Evolutionary conservation across 2,797 vertebrate genomes (phyloP).

Genomic region (Danio albolineatus): DNA sequence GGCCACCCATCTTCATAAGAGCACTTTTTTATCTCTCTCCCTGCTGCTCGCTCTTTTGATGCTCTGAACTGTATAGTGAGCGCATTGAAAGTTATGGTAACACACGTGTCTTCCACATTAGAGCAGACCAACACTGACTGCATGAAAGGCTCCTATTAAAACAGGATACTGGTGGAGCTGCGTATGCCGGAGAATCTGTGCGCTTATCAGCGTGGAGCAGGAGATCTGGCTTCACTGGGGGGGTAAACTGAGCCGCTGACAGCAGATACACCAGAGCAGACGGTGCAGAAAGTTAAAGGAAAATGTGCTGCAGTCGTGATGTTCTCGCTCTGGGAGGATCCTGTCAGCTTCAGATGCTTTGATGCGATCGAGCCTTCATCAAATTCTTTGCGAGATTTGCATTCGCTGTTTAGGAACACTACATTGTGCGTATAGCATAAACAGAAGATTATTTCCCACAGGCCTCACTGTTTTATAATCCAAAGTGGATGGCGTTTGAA

Average conservation of each 20-base stretch:
- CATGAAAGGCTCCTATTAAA: constrained; percentile 43
- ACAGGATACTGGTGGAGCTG: constrained; percentile 36
- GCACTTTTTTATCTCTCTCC: constrained; percentile 25
- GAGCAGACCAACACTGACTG: constrained; percentile 46
- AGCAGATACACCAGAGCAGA: constrained; percentile 73
- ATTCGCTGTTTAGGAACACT: constrained; percentile 18
- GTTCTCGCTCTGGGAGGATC: constrained; percentile 25
- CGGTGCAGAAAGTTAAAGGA: constrained; percentile 49
- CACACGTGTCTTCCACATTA: constrained; percentile 32
- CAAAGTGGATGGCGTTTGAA: neutral
- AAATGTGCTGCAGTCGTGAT: constrained; percentile 11
- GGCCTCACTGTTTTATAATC: neutral
- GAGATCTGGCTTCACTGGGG: constrained; percentile 71
- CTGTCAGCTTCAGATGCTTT: constrained; percentile 32
- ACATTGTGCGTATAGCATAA: neutral
- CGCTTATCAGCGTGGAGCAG: constrained; percentile 81
- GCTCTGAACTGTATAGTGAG: constrained; percentile 11
- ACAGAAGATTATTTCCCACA: neutral
- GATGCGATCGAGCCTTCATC: constrained; percentile 37
- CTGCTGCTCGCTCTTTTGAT: constrained; percentile 2
- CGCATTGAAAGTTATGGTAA: constrained; percentile 43
- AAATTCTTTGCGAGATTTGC: constrained; percentile 35
- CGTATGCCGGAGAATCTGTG: constrained; percentile 47
- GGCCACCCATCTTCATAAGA: constrained; percentile 8
- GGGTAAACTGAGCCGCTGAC: constrained; percentile 74